A percentile compares a stretch with the other conserved stretches of the same genome.
Conservation (phyloP, 1,140 invertebrate species). For the Scaptodrosophila lebanonensis region DNA sequence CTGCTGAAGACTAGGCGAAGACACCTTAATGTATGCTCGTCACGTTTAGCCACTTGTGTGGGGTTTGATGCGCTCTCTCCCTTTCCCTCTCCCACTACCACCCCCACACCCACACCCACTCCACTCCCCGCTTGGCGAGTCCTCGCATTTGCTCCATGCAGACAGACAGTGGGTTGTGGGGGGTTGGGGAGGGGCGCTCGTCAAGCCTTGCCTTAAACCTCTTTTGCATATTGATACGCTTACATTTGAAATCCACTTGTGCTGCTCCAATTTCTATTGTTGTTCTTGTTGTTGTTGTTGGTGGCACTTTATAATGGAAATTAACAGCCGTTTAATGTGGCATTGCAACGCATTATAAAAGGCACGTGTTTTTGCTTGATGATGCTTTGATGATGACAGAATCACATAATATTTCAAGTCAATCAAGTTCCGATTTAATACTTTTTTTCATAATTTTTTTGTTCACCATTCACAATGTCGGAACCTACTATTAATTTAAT, state of each 20-base stretch:
- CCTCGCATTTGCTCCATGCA: slow-evolving; percentile 66
- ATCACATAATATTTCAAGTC: too few species aligned
- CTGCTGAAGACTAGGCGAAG: not conserved
- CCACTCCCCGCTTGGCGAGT: too few species aligned
- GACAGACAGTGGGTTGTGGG: too few species aligned
- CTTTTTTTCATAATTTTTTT: too few species aligned
- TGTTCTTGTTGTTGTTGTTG: not conserved
- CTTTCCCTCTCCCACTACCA: slow-evolving; percentile 7
- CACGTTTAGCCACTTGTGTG: slow-evolving; percentile 70
- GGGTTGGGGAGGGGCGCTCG: too few species aligned
- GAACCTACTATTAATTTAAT: too few species aligned
- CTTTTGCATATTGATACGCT: slow-evolving; percentile 65
- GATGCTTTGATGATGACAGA: too few species aligned
- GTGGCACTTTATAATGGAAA: slow-evolving; percentile 42
- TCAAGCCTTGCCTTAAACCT: slow-evolving; percentile 36
- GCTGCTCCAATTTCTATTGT: not conserved
- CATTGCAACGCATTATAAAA: too few species aligned
- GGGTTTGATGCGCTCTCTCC: slow-evolving; percentile 8
- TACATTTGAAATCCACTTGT: slow-evolving; percentile 35
- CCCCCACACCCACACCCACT: too few species aligned
- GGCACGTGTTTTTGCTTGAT: too few species aligned
- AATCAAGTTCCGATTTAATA: too few species aligned
- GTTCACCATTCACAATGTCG: too few species aligned
- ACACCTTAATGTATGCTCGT: slow-evolving; percentile 60
- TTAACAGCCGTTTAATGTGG: slow-evolving; percentile 31